Evolutionary conservation across 1,140 invertebrate species (phyloP), one percentile per base, ranked within the genome.

Genomic region (Penaeus japonicus): DNA sequence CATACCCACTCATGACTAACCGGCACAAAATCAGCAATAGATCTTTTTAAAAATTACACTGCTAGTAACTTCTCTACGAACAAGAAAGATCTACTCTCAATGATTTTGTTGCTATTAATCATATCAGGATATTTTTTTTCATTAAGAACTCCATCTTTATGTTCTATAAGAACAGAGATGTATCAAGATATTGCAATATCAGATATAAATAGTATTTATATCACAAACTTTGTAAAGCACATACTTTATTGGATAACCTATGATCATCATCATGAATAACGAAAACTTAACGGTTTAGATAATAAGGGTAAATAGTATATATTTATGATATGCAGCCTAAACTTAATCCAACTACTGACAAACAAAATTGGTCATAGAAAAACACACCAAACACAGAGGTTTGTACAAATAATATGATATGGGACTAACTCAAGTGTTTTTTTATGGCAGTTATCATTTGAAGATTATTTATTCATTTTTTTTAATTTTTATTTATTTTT

Each of bases 201-300:
- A 80, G 78, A 81, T 81, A 81, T 81, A 81, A 81, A 81, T 81
- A 27, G 39, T n/a, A 81, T 81, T 81, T 55, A 54, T 81, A 81
- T 81, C 78, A 81, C 78, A 81, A 81, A 81, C 78, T 81, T 81
- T 54, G 53, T 55, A 81, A 81, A 54, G 39, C 78, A 55, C 78
- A 81, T 81, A 55, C 47, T 81, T 54, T 55, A 47, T 47, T 5
- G 47, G 15, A 47, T 81, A 81, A 27, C 39, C 20, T n/a, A 30
- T 54, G 78, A 81, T 55, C 10, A 53, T 17, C 47, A 81, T 12
- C 18, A 24, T 30, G 17, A 22, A 54, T 54, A 39, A 20, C 47
- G 55, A 80, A 54, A 80, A 81, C 27, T 79, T 65, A 32, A 73
- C 70, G 30, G 12, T 30, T 30, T 17, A 32, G 24, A 20, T 30